Evolutionary conservation across 2,113 vertebrate genomes (phyloP).

Genomic region (Elanus axillaris): DNA sequence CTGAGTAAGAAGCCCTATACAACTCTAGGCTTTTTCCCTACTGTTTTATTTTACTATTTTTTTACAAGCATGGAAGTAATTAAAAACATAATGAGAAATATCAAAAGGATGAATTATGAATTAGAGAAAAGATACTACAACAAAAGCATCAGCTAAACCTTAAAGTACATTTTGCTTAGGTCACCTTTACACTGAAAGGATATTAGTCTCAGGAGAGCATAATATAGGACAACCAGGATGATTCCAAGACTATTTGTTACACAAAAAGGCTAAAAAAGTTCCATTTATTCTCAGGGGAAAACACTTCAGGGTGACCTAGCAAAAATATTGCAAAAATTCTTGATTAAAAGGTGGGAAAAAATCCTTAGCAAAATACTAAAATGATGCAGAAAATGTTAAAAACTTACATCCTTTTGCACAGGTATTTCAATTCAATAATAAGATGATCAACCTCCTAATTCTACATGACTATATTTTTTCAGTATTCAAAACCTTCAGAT

Average conservation of each 20-base stretch:
- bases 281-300: background rate
- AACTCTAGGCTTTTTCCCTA: background rate
- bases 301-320: constrained; percentile 9
- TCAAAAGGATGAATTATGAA: background rate
- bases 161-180: constrained; percentile 3
- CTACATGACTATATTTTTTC: background rate
- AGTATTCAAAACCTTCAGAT: background rate
- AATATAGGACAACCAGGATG: constrained; percentile 1
- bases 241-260: background rate
- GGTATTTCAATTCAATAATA: background rate
- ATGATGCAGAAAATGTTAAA: background rate
- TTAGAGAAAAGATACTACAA: background rate
- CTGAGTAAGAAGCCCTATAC: background rate
- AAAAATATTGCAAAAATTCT: background rate
- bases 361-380: background rate
- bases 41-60: background rate
- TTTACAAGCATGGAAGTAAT: background rate
- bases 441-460: background rate
- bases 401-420: background rate
- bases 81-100: background rate
- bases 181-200: constrained; percentile 22
- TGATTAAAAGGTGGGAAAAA: background rate
- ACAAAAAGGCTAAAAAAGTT: background rate
- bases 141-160: background rate
- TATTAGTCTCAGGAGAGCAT: background rate